Evolutionary conservation across 2,113 vertebrate genomes (phyloP).

Genomic region (Vidua chalybeata): DNA sequence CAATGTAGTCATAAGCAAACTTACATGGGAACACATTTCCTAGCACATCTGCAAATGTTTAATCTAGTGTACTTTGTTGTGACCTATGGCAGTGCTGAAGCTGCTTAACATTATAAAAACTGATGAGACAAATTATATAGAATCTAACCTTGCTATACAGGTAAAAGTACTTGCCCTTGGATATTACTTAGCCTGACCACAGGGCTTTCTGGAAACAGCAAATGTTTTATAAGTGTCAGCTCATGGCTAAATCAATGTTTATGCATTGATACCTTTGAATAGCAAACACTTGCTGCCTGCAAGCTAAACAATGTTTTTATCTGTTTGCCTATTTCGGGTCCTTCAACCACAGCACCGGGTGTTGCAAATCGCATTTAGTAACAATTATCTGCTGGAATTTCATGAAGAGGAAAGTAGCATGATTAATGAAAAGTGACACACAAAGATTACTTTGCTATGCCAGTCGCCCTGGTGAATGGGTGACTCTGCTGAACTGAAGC

Average conservation of each 20-base stretch:
- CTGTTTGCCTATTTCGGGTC: conserved; percentile 78
- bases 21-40: conserved; percentile 21
- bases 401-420: conserved; percentile 74
- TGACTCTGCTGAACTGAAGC: conserved; percentile 67
- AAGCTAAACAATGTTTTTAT: conserved; percentile 82
- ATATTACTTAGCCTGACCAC: conserved; percentile 71
- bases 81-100: conserved; percentile 35
- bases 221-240: conserved; percentile 75
- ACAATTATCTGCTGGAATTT: conserved; percentile 82
- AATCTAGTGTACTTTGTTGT: conserved; percentile 13
- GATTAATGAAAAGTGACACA: conserved; percentile 87
- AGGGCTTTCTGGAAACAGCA: conserved; percentile 71
- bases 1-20: neutral
- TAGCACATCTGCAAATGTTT: conserved; percentile 1
- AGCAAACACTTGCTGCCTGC: conserved; percentile 81
- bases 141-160: conserved; percentile 66
- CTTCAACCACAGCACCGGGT: conserved; percentile 73
- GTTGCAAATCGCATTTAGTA: conserved; percentile 80
- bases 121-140: conserved; percentile 59
- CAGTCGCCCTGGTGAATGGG: conserved; percentile 67
- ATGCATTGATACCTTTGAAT: conserved; percentile 82
- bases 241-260: conserved; percentile 83
- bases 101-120: conserved; percentile 35
- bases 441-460: conserved; percentile 74
- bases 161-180: conserved; percentile 71